Evolutionary conservation across 2,113 vertebrate genomes (phyloP).

Genomic region (Gobius niger): DNA sequence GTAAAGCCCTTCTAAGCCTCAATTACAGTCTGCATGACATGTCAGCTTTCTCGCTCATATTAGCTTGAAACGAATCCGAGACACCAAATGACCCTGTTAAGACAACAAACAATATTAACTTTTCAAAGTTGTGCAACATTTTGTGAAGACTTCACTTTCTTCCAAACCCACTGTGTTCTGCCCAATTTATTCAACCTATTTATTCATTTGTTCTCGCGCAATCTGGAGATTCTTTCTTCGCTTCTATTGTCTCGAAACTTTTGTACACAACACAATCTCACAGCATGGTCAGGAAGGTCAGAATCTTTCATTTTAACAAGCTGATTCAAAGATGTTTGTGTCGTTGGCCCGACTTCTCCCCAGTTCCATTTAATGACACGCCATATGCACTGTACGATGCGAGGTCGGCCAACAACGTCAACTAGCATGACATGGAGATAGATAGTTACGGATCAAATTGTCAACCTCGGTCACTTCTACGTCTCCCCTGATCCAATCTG

Average conservation of each 20-base stretch:
- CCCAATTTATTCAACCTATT: neutral
- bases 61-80: no score
- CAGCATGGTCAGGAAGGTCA: conserved; percentile 5
- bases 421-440: neutral
- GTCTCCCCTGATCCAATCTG: neutral
- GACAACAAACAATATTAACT: no score
- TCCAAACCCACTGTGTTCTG: neutral
- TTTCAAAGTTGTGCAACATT: no score
- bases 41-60: no score
- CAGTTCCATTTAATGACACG: conserved; percentile 1
- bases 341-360: neutral
- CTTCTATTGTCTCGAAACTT: neutral
- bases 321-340: conserved; percentile 1
- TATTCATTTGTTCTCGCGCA: neutral
- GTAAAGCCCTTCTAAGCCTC: no score
- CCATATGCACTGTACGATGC: neutral
- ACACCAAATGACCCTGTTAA: no score
- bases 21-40: no score
- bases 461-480: neutral
- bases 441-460: neutral
- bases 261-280: neutral
- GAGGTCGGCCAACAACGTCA: neutral
- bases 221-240: neutral
- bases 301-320: conserved; percentile 9
- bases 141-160: no score